These are phyloP conservation scores for Hirundichthys speculiger DNA, from an alignment of 2,113 vertebrate genomes.

Conservation along the genomic window DNA sequence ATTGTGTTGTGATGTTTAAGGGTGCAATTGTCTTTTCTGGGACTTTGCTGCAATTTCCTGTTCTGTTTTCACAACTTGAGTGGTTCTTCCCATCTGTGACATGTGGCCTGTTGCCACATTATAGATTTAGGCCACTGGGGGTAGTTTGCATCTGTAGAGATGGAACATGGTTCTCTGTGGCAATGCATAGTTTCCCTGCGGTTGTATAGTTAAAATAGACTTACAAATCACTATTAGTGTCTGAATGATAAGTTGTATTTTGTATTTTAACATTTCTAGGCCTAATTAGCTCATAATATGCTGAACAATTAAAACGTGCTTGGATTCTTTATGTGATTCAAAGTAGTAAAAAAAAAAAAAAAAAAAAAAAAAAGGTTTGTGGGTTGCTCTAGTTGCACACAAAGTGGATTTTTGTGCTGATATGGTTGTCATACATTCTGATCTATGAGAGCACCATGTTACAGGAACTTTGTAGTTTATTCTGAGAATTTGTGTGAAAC, in stretches of 20 bases:
- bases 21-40: constrained; percentile 50
- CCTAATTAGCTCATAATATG: constrained; percentile 14
- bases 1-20: constrained; percentile 19
- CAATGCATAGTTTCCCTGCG: constrained; percentile 2
- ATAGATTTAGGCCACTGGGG: constrained; percentile 57
- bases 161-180: constrained; percentile 14
- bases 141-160: constrained; percentile 36
- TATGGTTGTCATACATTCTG: not conserved
- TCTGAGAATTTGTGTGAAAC: constrained; percentile 64
- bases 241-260: constrained; percentile 9
- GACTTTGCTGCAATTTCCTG: constrained; percentile 79
- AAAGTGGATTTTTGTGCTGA: not conserved
- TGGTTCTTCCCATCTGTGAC: constrained; percentile 71
- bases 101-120: constrained; percentile 75
- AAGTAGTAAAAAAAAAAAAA: not conserved
- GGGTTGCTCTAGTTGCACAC: constrained; percentile 5
- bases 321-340: constrained; percentile 1
- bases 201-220: not conserved
- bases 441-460: constrained; percentile 27
- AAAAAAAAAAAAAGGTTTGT: not conserved
- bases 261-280: constrained; percentile 9
- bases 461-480: constrained; percentile 52
- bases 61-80: constrained; percentile 79
- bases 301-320: constrained; percentile 1
- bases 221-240: constrained; percentile 1